A percentile compares a stretch with the other conserved stretches of the same genome.
phyloP scores from a whole-genome alignment of 1,140 invertebrate genomes.

The Sesamia nonagrioides region DNA sequence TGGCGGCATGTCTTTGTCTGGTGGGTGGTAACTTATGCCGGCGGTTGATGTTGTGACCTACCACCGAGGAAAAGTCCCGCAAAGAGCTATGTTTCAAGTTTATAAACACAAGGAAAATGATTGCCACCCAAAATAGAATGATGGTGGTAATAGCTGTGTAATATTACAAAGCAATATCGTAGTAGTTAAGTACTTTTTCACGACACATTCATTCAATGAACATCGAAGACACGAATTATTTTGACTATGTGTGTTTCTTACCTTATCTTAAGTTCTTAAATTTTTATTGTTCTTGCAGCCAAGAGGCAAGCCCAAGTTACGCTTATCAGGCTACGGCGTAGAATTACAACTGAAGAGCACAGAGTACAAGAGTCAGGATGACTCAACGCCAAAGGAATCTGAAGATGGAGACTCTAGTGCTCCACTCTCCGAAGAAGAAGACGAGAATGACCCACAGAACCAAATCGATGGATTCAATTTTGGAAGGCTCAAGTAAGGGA shows the following conservation, averaged over 20 bases:
- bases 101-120: too few relatives aligned
- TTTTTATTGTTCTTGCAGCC: conserved; percentile 81
- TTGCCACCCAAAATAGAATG: too few relatives aligned
- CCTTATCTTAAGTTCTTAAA: neutral
- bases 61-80: too few relatives aligned
- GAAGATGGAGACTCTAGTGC: conserved; percentile 86
- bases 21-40: too few relatives aligned
- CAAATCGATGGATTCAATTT: conserved; percentile 97
- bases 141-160: too few relatives aligned
- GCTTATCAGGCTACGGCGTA: conserved; percentile 98
- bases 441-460: conserved; percentile 88
- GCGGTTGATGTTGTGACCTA: too few relatives aligned
- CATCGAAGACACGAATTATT: neutral
- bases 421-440: conserved; percentile 87
- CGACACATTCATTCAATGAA: too few relatives aligned
- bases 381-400: conserved; percentile 90
- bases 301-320: conserved; percentile 88
- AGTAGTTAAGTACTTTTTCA: neutral
- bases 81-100: too few relatives aligned
- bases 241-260: too few relatives aligned
- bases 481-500: conserved; percentile 91
- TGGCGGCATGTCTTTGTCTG: too few relatives aligned
- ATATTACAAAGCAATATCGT: neutral
- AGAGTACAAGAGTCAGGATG: conserved; percentile 99
- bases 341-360: conserved; percentile 99